Evolutionary conservation across 2,888 invertebrate species (phyloP).

Genomic region (Dendrolimus pini): DNA sequence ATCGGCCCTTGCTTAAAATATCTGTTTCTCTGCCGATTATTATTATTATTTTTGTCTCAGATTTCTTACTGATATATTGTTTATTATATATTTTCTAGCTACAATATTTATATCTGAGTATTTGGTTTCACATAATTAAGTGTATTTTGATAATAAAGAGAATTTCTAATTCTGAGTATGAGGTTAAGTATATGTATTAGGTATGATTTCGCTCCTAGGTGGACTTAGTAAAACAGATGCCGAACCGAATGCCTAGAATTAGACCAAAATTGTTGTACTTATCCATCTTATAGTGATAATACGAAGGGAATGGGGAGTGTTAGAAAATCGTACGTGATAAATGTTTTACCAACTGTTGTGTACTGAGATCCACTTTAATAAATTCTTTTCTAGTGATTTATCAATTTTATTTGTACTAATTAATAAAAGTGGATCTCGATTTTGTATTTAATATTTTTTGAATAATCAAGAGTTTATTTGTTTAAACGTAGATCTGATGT

Average conservation of each 20-base stretch:
- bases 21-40: too few species aligned
- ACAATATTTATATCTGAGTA: too few species aligned
- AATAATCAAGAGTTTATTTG: conserved; percentile 37
- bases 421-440: conserved; percentile 15
- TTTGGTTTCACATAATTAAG: too few species aligned
- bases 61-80: too few species aligned
- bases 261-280: conserved; percentile 68
- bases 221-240: conserved; percentile 16
- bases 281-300: conserved; percentile 59
- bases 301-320: conserved; percentile 54
- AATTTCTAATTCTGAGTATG: too few species aligned
- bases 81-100: too few species aligned
- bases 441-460: conserved; percentile 32
- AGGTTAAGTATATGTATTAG: too few species aligned
- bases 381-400: conserved; percentile 11
- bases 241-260: conserved; percentile 67
- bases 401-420: conserved; percentile 9
- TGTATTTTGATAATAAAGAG: too few species aligned
- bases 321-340: conserved; percentile 24
- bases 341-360: conserved; percentile 38
- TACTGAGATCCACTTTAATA: conserved; percentile 31
- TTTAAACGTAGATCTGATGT: conserved; percentile 22
- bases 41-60: too few species aligned
- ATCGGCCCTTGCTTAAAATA: too few species aligned
- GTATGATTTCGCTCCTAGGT: neutral